These are phyloP conservation scores for Megalops cyprinoides DNA, from an alignment of 2,797 vertebrate genomes.

Conservation along the genomic window DNA sequence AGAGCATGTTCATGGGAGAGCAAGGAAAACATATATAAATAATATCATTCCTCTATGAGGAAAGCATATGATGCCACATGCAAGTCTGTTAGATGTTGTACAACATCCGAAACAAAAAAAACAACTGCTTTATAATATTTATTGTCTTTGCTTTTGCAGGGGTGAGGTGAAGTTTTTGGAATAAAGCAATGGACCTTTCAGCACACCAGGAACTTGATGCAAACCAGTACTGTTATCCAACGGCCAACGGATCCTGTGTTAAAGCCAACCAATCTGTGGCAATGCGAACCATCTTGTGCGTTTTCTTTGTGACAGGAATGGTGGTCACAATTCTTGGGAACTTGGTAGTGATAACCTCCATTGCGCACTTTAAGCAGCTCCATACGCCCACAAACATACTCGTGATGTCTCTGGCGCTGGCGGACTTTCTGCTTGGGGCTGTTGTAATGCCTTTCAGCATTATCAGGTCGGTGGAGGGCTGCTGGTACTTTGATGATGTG, in stretches of 20 bases:
- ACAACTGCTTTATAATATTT: no score
- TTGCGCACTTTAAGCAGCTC: slow-evolving; percentile 72
- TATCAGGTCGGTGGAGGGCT: slow-evolving; percentile 66
- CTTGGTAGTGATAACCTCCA: slow-evolving; percentile 73
- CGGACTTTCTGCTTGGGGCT: slow-evolving; percentile 69
- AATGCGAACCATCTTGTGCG: slow-evolving; percentile 43
- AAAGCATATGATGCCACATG: no score
- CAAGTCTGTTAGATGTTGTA: no score
- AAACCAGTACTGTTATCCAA: slow-evolving; percentile 39
- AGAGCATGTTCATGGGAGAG: no score
- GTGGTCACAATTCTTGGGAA: slow-evolving; percentile 70
- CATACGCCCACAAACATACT: slow-evolving; percentile 76
- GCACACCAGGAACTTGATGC: slow-evolving; percentile 17
- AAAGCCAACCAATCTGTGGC: slow-evolving; percentile 33
- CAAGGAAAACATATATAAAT: no score
- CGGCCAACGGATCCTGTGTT: slow-evolving; percentile 52
- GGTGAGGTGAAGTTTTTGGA: no score
- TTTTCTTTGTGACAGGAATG: slow-evolving; percentile 52
- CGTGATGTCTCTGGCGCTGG: slow-evolving; percentile 73
- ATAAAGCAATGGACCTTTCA: neutral
- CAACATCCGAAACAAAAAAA: no score
- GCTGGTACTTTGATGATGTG: slow-evolving; percentile 72
- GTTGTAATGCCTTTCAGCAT: slow-evolving; percentile 74
- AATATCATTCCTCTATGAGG: no score
- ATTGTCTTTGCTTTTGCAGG: no score